Conservation (phyloP, 2,113 vertebrate genomes). For the Prionailurus bengalensis region DNA sequence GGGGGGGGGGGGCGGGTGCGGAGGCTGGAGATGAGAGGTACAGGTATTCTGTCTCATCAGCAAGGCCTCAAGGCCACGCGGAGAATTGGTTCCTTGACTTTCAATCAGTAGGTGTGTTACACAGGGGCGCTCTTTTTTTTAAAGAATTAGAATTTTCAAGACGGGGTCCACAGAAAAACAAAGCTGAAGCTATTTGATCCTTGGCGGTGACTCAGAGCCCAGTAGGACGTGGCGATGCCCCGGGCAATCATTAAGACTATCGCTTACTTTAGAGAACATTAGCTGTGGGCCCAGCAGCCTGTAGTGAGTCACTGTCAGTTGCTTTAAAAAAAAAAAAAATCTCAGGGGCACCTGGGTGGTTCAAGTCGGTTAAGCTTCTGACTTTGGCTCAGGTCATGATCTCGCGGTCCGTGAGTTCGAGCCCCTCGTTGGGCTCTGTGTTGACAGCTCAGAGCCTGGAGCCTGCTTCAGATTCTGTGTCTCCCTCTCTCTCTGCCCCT, state of each 20-base stretch:
- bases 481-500: too few relatives aligned
- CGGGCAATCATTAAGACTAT: not conserved
- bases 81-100: not conserved
- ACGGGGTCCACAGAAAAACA: not conserved
- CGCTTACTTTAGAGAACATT: conserved; percentile 55
- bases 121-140: not conserved
- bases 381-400: too few relatives aligned
- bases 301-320: conserved; percentile 47
- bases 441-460: too few relatives aligned
- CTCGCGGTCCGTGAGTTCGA: too few relatives aligned
- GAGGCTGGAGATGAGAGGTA: not conserved
- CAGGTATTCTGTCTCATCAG: not conserved
- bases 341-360: too few relatives aligned
- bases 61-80: not conserved
- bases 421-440: too few relatives aligned
- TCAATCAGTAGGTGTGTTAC: not conserved
- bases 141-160: conserved; percentile 11
- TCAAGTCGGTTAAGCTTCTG: too few relatives aligned
- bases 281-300: not conserved
- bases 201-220: conserved; percentile 39
- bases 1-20: too few relatives aligned
- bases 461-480: too few relatives aligned
- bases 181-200: not conserved
- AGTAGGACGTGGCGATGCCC: not conserved
- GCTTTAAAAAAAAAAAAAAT: not conserved